Evolutionary conservation across 2,113 vertebrate species (phyloP).

Genomic region (Calidris pygmaea): DNA sequence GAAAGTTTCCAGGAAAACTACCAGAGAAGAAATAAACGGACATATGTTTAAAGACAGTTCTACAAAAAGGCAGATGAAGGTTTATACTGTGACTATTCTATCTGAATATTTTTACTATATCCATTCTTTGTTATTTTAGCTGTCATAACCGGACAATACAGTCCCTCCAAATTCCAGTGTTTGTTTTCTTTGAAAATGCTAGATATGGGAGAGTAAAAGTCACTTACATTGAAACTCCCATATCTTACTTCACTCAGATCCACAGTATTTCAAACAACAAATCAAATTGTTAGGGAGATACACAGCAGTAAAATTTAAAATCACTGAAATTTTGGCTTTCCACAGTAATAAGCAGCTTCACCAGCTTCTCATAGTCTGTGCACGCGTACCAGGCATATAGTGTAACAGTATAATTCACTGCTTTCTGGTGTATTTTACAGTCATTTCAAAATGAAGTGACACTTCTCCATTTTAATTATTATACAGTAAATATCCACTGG

Average conservation of each 20-base stretch:
- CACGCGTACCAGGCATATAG: background rate
- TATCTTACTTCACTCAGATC: background rate
- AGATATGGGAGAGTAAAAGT: accelerated
- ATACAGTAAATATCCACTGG: background rate
- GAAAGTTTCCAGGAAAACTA: background rate
- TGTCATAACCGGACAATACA: background rate
- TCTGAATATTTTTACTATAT: background rate
- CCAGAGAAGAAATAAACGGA: background rate
- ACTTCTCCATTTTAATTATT: background rate
- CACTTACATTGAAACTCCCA: background rate
- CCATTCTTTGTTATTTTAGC: background rate
- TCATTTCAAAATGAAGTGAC: background rate
- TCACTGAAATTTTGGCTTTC: background rate
- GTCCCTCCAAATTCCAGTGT: background rate
- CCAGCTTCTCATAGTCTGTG: background rate
- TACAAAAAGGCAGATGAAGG: background rate
- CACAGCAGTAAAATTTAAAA: background rate
- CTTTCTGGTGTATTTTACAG: background rate
- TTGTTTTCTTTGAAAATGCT: background rate
- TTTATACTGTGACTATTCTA: background rate
- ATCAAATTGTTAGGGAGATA: background rate
- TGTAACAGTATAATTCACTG: background rate
- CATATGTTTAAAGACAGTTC: background rate
- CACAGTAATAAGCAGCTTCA: background rate
- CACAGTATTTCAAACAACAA: background rate